phyloP scores from a whole-genome alignment of 2,113 vertebrate genomes.

The Pachycephala philippinensis region DNA sequence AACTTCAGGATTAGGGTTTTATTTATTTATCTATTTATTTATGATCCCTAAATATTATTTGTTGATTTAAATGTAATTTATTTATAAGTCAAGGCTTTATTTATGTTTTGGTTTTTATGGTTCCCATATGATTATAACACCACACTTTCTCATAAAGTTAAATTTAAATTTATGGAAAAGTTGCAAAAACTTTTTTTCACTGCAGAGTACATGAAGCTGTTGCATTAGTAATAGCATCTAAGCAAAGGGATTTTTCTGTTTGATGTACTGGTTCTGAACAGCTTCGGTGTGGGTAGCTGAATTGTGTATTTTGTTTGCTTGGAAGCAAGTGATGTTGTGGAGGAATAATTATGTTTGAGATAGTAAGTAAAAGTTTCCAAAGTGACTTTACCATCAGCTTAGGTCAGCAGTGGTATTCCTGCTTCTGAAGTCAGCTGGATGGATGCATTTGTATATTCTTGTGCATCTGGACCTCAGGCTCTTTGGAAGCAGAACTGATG shows the following conservation, averaged over 20 bases:
- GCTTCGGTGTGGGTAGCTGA: not conserved
- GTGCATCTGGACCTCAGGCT: not conserved
- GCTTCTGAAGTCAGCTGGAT: not conserved
- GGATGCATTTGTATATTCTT: not conserved
- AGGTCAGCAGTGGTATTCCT: not conserved
- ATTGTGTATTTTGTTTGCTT: not conserved
- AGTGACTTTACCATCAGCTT: not conserved
- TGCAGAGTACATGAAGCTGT: not conserved
- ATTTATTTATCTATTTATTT: constrained; percentile 21
- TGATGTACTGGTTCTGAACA: not conserved
- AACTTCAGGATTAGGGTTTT: not conserved
- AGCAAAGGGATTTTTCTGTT: not conserved
- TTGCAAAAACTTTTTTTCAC: not conserved
- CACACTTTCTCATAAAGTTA: not conserved
- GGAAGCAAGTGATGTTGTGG: not conserved
- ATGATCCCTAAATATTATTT: not conserved
- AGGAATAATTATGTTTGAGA: not conserved
- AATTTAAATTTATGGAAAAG: not conserved
- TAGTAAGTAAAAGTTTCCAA: not conserved
- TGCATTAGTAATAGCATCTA: not conserved
- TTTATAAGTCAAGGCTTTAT: not conserved
- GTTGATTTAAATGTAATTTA: constrained; percentile 13
- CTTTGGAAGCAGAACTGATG: not conserved
- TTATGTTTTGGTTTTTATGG: not conserved
- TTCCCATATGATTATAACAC: not conserved